Evolutionary conservation across 2,797 vertebrate species (phyloP).

Genomic region (Eremophila alpestris): DNA sequence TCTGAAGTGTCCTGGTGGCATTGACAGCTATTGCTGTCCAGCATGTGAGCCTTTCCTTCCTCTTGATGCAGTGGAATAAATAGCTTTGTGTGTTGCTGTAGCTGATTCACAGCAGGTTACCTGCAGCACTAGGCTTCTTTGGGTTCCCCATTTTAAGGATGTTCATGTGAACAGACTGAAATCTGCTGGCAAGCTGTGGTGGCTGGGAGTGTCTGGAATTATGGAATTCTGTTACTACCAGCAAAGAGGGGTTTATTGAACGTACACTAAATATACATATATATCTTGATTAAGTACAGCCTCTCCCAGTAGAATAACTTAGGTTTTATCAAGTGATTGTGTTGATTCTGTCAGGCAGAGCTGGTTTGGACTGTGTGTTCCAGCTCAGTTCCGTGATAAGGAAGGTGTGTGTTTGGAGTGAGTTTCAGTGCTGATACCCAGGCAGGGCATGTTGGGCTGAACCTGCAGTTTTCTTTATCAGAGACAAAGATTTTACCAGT

Average conservation of each 20-base stretch:
- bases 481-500: not conserved
- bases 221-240: not conserved
- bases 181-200: not conserved
- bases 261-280: not conserved
- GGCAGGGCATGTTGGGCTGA: not conserved
- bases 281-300: not conserved
- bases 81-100: not conserved
- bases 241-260: not conserved
- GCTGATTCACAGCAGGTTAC: not conserved
- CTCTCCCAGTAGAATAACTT: slow-evolving; percentile 26
- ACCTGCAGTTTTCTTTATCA: not conserved
- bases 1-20: not conserved
- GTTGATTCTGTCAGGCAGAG: slow-evolving; percentile 42
- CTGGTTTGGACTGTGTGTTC: not conserved
- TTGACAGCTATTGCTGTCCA: not conserved
- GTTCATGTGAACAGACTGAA: not conserved
- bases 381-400: not conserved
- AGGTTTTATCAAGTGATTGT: slow-evolving; percentile 29
- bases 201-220: not conserved
- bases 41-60: not conserved
- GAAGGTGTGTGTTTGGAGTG: slow-evolving; percentile 12
- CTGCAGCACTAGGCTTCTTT: not conserved
- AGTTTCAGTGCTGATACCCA: not conserved
- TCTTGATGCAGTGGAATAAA: slow-evolving; percentile 30
- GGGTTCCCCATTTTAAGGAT: not conserved